Evolutionary conservation across 2,113 vertebrate species (phyloP).

Genomic region (Cairina moschata): DNA sequence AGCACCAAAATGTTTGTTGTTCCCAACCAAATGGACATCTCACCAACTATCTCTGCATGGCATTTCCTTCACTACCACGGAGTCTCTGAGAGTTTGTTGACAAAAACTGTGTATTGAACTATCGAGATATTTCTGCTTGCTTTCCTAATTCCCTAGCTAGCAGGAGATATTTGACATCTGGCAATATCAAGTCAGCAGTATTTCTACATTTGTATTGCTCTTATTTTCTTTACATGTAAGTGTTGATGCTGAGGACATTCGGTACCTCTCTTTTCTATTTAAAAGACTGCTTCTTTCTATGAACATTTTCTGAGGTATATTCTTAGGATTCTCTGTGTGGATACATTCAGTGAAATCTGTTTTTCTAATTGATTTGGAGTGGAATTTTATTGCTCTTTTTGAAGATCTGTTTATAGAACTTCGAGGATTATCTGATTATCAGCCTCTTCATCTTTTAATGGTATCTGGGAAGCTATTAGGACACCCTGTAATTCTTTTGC

Average conservation of each 20-base stretch:
- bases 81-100: neutral
- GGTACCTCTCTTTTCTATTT: neutral
- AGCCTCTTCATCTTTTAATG: neutral
- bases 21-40: neutral
- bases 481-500: neutral
- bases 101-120: neutral
- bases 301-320: neutral
- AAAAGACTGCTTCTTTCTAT: neutral
- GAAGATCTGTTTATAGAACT: neutral
- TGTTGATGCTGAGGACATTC: neutral
- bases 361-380: neutral
- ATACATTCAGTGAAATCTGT: neutral
- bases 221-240: neutral
- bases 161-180: neutral
- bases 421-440: neutral
- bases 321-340: neutral
- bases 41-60: neutral
- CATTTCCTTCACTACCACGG: neutral
- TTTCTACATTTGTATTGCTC: neutral
- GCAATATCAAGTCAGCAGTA: neutral
- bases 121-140: neutral
- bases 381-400: neutral
- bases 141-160: neutral
- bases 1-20: neutral
- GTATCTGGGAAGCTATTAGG: neutral